A percentile compares a stretch with the other conserved stretches of the same genome.
phyloP scores from a whole-genome alignment of 2,113 vertebrate genomes.

The Channa argus region DNA sequence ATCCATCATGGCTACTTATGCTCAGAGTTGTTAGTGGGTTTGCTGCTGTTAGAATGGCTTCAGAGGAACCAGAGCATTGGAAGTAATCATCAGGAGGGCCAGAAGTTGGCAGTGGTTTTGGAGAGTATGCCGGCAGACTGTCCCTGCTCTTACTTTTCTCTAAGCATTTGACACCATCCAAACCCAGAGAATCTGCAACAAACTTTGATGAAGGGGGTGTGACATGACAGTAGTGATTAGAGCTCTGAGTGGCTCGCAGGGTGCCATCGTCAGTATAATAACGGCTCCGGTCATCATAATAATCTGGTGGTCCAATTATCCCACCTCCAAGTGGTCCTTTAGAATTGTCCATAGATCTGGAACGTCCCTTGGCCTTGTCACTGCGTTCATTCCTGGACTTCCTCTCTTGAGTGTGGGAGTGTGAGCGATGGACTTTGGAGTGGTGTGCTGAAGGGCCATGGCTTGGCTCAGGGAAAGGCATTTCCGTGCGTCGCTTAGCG shows the following conservation, averaged over 20 bases:
- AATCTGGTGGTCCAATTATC: constrained; percentile 89
- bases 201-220: constrained; percentile 86
- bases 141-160: constrained; percentile 91
- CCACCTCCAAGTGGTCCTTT: constrained; percentile 91
- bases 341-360: constrained; percentile 98
- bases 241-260: constrained; percentile 86
- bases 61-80: constrained; percentile 91
- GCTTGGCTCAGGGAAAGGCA: constrained; percentile 98
- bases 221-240: constrained; percentile 87
- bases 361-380: constrained; percentile 98
- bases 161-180: constrained; percentile 86
- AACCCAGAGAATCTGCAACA: constrained; percentile 85
- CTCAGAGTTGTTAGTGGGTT: constrained; percentile 89
- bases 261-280: constrained; percentile 94
- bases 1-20: constrained; percentile 89
- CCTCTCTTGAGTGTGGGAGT: constrained; percentile 98
- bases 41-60: constrained; percentile 88
- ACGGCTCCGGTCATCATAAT: constrained; percentile 91
- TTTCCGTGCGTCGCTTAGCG: constrained; percentile 96
- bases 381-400: constrained; percentile 93
- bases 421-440: constrained; percentile 97
- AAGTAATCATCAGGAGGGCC: constrained; percentile 90
- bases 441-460: constrained; percentile 88
- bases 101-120: constrained; percentile 81
- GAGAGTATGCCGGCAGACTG: constrained; percentile 87